Percentiles rank a stretch among this genome's conserved stretches.
Evolutionary conservation across 2,113 vertebrate species (phyloP).

Genomic region (Forbesichthys agassizii): DNA sequence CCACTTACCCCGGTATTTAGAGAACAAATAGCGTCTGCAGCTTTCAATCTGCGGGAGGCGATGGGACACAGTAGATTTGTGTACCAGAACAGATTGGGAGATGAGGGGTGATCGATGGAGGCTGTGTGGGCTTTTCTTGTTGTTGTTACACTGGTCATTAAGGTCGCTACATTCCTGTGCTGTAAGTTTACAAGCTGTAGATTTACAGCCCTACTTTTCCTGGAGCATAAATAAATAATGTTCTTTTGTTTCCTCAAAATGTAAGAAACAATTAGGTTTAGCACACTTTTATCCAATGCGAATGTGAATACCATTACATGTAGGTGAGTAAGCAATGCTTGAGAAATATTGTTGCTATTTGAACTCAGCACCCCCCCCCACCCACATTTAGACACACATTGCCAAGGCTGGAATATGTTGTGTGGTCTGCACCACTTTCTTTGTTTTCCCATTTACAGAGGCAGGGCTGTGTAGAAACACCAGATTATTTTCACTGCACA

Average conservation of each 20-base stretch:
- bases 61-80: constrained; percentile 38
- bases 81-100: constrained; percentile 19
- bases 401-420: too few relatives aligned
- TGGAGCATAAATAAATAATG: background rate
- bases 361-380: too few relatives aligned
- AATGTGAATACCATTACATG: too few relatives aligned
- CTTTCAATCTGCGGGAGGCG: constrained; percentile 35
- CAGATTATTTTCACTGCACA: too few relatives aligned
- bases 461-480: too few relatives aligned
- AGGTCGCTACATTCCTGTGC: constrained; percentile 49
- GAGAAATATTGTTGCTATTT: too few relatives aligned
- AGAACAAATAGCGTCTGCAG: constrained; percentile 48
- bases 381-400: too few relatives aligned
- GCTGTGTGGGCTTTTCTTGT: constrained; percentile 30
- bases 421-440: too few relatives aligned
- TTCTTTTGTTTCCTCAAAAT: too few relatives aligned
- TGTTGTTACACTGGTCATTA: constrained; percentile 40
- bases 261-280: background rate
- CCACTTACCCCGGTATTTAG: constrained; percentile 60
- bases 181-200: constrained; percentile 54
- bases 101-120: constrained; percentile 35
- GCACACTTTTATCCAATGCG: background rate
- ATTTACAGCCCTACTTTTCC: constrained; percentile 19
- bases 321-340: too few relatives aligned
- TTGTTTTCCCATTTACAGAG: too few relatives aligned